A percentile compares a stretch with the other conserved stretches of the same genome.
Conservation (phyloP, 1,140 invertebrate genomes). For the Zaprionus inermis region DNA sequence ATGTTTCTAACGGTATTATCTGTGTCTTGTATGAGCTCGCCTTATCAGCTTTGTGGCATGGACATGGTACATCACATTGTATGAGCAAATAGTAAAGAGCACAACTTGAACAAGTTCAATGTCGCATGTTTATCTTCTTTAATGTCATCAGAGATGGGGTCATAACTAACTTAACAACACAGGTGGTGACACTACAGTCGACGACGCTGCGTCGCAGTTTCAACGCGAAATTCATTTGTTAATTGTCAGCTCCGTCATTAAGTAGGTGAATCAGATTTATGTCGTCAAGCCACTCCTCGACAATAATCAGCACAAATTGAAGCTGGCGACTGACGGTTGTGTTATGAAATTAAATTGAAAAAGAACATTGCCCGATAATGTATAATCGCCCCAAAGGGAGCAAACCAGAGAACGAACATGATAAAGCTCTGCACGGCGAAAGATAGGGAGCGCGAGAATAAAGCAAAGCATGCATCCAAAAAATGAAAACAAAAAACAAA, state of each 20-base stretch:
- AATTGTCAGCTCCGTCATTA: conserved; percentile 62
- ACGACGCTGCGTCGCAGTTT: conserved; percentile 30
- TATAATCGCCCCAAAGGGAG: neutral
- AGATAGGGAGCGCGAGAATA: conserved; percentile 3
- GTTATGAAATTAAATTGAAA: conserved; percentile 47
- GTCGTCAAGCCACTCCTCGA: conserved; percentile 39
- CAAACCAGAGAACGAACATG: neutral
- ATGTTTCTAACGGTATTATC: conserved; percentile 62
- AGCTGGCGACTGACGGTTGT: conserved; percentile 32
- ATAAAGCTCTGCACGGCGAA: neutral
- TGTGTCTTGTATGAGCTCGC: conserved; percentile 27
- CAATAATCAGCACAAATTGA: conserved; percentile 33
- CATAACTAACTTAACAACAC: neutral
- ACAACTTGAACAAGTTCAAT: conserved; percentile 7
- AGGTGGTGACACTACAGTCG: neutral
- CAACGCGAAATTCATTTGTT: conserved; percentile 53
- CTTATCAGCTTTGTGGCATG: conserved; percentile 49
- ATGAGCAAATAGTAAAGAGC: neutral
- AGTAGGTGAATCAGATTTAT: conserved; percentile 61
- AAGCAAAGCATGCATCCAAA: neutral
- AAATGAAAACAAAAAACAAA: conserved; percentile 1
- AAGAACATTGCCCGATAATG: conserved; percentile 43
- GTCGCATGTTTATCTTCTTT: neutral
- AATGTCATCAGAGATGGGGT: neutral
- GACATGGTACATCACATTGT: neutral